Evolutionary conservation across 2,113 vertebrate species (phyloP), one percentile per base, ranked within the genome.

Genomic region (Epinephelus moara): DNA sequence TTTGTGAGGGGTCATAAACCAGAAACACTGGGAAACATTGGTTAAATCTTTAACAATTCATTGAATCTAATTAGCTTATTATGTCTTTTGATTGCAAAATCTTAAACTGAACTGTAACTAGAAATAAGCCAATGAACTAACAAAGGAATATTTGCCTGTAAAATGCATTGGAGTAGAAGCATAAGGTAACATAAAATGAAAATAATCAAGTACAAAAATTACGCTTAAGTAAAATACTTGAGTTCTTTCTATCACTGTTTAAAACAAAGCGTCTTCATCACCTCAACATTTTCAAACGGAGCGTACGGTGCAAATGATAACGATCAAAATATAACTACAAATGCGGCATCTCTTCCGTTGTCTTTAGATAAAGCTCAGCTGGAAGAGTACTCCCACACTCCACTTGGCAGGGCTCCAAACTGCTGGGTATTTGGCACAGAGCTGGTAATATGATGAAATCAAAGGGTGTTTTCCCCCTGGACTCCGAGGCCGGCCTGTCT

Each of bases 381-480:
- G 25, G 49, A 82, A 60, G 53, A 81, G 75, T 8, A 75, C 80
- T 79, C 62, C 72, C 78, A 84, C 88, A 85, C 71, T 75, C 61
- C 53, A 55, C 53, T 84, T 91, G 89, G 88, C 87, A 19, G 77
- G 3, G 14, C 37, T 88, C 85, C 91, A 92, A 60, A 57, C 68
- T 75, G 69, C 70, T 75, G 82, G 71, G 50, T 60, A 70, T 89
- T 87, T 91, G 88, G 88, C 90, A 89, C 80, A n/a, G 70, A 91
- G 60, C 82, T 82, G 61, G 40, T 85, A 80, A 88, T 82, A 78
- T 82, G 74, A 90, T 90, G 80, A 87, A 87, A 88, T 85, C 82
- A 75, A 82, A 82, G 74, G 70, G 76, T 84, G 79, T 69, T 81
- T 79, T 71, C 89, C 82, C 80, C 14, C 23, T 9, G 37, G 91